Base-by-base conservation (phyloP, 2,797 vertebrate genomes). In the Enteromius argenteus region DNA sequence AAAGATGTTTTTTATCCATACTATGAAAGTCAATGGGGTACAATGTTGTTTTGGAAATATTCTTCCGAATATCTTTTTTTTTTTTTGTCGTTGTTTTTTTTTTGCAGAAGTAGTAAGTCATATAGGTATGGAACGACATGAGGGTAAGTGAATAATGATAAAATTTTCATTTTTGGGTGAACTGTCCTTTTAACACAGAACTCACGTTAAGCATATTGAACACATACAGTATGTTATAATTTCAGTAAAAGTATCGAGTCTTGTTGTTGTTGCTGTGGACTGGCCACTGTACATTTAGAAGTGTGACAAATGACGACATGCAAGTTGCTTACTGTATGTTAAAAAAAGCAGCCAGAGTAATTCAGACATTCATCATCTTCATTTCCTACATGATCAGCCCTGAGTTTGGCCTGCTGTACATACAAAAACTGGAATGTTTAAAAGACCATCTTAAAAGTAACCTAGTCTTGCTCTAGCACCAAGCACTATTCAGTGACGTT, bases 341-440 rank as follows among this genome's bases (percentile, higher is more conserved):
- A 49, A 58, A 76, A 51, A 84, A 42, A 62, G 75, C 58, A 76
- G 85, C 39, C 66, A 7, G 44, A 80, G 53, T 77, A 35, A 84
- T 82, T 76, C 56, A 81, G 73, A 77, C 69, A 85, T 86, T 83
- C 67, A 79, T 60, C 74, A 75, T 46, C 53, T 78, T 62, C 1
- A 30, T 80, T 81, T 88, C 32, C 67, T 85, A 79, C 80, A 79
- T 56, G 42, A 84, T 85, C 85, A 84, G 88, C 86, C 89, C 89
- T 91, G 87, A 91, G 73, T 88, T 89, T 90, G 83, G 85, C 90
- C 87, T 90, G 88, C 90, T 88, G 76, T 77, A 88, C 76, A 79
- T 89, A 92, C 88, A 86, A 89, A 85, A 91, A 90, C 84, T 92
- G 93, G 92, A 94, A 94, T 93, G 91, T 89, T 93, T 93, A 74